phyloP scores from a whole-genome alignment of 2,113 vertebrate species.

The Vulpes lagopus region DNA sequence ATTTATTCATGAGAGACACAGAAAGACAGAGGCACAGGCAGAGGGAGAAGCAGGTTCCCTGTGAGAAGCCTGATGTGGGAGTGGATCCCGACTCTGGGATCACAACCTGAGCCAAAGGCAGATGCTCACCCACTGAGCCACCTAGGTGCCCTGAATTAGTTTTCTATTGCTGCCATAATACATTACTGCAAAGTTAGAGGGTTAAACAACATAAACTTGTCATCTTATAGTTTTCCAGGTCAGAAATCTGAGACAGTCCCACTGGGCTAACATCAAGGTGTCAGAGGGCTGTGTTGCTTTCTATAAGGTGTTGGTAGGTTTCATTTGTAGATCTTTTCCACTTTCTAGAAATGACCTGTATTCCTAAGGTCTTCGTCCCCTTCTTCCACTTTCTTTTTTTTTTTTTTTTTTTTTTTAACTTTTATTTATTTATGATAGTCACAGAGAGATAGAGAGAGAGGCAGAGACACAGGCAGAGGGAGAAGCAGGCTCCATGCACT shows the following conservation, averaged over 20 bases:
- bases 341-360: not conserved
- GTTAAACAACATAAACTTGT: not conserved
- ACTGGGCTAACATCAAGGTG: not conserved
- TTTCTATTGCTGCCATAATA: not conserved
- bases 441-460: no score
- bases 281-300: not conserved
- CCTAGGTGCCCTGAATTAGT: not conserved
- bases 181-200: not conserved
- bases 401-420: no score
- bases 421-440: no score
- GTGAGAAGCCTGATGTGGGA: no score
- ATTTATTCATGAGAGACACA: no score
- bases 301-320: not conserved
- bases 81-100: no score
- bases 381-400: not conserved
- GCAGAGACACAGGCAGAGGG: no score
- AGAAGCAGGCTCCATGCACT: no score
- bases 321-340: not conserved
- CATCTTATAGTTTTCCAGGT: not conserved
- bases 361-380: not conserved
- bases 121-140: no score
- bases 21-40: no score
- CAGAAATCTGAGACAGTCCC: not conserved
- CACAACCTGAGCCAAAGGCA: no score
- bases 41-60: no score